phyloP scores from a whole-genome alignment of 2,888 invertebrate genomes.

The Bruchidius siliquastri region DNA sequence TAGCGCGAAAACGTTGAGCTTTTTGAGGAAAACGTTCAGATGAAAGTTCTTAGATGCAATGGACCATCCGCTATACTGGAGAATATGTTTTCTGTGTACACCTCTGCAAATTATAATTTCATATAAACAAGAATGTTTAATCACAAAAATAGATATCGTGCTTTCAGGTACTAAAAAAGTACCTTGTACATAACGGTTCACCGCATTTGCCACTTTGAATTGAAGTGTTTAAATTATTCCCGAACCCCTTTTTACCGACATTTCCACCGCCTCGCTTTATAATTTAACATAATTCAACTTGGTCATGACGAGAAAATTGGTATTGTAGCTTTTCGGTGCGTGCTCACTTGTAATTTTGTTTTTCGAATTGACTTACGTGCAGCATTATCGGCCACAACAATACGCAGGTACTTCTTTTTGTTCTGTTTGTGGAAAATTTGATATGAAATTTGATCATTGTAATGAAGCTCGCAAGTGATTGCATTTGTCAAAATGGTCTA shows the following conservation, averaged over 20 bases:
- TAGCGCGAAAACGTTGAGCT: no score
- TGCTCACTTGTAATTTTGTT: background rate
- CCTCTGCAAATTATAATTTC: no score
- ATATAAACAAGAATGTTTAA: no score
- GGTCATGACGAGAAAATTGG: background rate
- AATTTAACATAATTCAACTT: background rate
- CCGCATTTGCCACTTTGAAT: background rate
- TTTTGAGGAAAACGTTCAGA: no score
- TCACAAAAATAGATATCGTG: no score
- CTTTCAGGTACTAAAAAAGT: no score
- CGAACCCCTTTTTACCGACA: background rate
- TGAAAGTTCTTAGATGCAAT: no score
- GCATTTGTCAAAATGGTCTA: no score
- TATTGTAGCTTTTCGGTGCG: background rate
- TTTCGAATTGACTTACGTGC: background rate
- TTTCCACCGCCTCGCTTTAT: background rate
- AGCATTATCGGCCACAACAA: background rate
- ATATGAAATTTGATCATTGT: background rate
- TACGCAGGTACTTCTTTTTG: background rate
- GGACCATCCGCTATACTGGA: no score
- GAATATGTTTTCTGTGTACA: no score
- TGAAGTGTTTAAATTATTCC: background rate
- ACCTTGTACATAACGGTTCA: no score
- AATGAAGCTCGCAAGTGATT: background rate
- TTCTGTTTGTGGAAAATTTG: background rate